Evolutionary conservation across 2,797 vertebrate genomes (phyloP).

Genomic region (Harpagifer antarcticus): DNA sequence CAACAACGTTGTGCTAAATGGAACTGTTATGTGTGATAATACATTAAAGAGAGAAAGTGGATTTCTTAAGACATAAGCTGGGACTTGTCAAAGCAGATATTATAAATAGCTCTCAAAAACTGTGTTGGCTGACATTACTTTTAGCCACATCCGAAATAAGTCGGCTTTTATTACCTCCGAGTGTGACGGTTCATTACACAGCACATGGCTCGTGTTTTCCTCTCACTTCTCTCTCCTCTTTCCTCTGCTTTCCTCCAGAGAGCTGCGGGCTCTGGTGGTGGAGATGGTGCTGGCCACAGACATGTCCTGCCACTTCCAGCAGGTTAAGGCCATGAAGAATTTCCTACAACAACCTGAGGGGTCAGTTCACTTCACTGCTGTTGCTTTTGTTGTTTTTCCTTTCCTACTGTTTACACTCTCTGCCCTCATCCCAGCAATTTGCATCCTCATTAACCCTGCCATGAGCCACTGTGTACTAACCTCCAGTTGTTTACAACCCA

Average conservation of each 20-base stretch:
- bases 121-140: slow-evolving; percentile 23
- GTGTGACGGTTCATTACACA: slow-evolving; percentile 42
- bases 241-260: slow-evolving; percentile 79
- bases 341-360: slow-evolving; percentile 96
- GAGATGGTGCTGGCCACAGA: slow-evolving; percentile 99
- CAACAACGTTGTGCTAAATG: slow-evolving; percentile 38
- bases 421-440: slow-evolving; percentile 27
- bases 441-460: slow-evolving; percentile 48
- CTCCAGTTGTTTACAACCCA: slow-evolving; percentile 54
- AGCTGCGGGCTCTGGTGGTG: slow-evolving; percentile 95
- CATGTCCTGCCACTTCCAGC: slow-evolving; percentile 99
- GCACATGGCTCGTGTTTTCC: slow-evolving; percentile 22
- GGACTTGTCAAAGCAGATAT: slow-evolving; percentile 43
- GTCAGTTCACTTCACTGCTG: slow-evolving; percentile 81
- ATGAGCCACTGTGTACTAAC: slow-evolving; percentile 36
- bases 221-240: not conserved
- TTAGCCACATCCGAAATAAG: slow-evolving; percentile 33
- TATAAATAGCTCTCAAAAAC: slow-evolving; percentile 54
- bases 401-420: slow-evolving; percentile 1
- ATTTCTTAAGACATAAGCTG: slow-evolving; percentile 27
- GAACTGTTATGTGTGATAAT: slow-evolving; percentile 29
- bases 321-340: slow-evolving; percentile 98
- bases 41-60: slow-evolving; percentile 44
- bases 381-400: no score
- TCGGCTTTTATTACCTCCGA: slow-evolving; percentile 18